Conservation (phyloP, 2,113 vertebrate species). For the Rutilus rutilus region DNA sequence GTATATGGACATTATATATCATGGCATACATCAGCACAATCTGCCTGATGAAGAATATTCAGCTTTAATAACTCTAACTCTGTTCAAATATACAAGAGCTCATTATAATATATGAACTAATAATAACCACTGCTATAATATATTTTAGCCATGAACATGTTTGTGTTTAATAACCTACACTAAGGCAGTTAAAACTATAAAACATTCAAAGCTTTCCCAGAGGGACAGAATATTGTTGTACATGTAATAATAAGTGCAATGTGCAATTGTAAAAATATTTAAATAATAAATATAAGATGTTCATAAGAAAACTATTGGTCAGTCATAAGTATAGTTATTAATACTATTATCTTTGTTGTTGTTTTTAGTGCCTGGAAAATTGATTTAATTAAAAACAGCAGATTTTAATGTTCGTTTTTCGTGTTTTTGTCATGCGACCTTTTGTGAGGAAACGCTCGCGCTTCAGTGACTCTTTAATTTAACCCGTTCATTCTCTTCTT, state of each 20-base stretch:
- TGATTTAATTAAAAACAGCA: background rate
- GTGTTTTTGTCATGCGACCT: background rate
- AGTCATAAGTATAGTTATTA: background rate
- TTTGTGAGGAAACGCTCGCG: slow-evolving; percentile 3
- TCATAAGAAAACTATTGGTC: background rate
- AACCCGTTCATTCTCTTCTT: no score
- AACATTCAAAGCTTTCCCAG: background rate
- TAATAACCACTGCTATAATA: background rate
- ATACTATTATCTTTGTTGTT: background rate
- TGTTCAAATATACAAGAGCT: background rate
- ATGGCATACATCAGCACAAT: no score
- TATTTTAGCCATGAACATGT: background rate
- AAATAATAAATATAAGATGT: background rate
- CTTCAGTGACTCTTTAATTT: no score
- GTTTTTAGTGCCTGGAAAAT: background rate
- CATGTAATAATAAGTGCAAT: no score
- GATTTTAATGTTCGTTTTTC: background rate
- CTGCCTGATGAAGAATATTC: no score
- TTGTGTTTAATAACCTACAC: background rate
- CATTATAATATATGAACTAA: background rate
- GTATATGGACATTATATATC: no score
- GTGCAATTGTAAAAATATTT: background rate
- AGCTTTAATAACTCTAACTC: background rate
- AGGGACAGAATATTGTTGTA: background rate
- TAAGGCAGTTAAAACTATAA: background rate